Evolutionary conservation across 1,140 invertebrate genomes (phyloP), one percentile per base, ranked within the genome.

Genomic region (Cydia amplana): DNA sequence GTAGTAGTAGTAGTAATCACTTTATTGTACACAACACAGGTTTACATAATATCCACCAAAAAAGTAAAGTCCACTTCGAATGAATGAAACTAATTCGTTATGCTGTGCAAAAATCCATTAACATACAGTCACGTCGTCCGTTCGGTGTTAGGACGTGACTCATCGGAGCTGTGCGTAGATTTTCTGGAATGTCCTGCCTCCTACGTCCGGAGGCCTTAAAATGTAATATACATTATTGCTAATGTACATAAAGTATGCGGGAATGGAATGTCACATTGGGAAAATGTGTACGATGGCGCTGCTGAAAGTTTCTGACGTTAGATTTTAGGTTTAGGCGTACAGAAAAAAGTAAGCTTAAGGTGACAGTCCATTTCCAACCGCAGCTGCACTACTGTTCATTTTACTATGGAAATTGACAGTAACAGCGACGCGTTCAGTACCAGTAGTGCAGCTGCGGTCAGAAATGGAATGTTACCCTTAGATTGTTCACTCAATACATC

Each of bases 81-180:
- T 60, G 55, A 60, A 60, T 60, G 55, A 23, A 60, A 23, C 55
- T 60, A 60, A 60, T 60, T 60, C 55, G 55, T 20, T 23, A 60
- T 60, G 55, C 55, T 60, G 55, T 60, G 55, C 55, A 60, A 20
- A 60, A 23, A 60, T n/a, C 55, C 55, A 60, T 60, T 60, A 60
- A 23, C 55, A 60, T 60, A 60, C 55, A 60, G n/a, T 60, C 55
- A 60, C 55, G 55, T 60, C 16, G 51, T 23, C 49, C 49, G n/a
- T 18, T 60, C 55, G 7, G 55, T 10, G 55, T 55, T 49, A 55
- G 51, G 51, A 55, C 55, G 55, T 60, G 55, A 60, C 55, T 60
- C 55, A 60, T 60, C 55, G 9, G 20, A 23, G 55, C 51, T 55
- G n/a, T 55, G n/a, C 55, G 55, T 23, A 60, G 55, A 60, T 60